Conservation (phyloP, 1,140 invertebrate genomes). For the Melipona quadrifasciata region DNA sequence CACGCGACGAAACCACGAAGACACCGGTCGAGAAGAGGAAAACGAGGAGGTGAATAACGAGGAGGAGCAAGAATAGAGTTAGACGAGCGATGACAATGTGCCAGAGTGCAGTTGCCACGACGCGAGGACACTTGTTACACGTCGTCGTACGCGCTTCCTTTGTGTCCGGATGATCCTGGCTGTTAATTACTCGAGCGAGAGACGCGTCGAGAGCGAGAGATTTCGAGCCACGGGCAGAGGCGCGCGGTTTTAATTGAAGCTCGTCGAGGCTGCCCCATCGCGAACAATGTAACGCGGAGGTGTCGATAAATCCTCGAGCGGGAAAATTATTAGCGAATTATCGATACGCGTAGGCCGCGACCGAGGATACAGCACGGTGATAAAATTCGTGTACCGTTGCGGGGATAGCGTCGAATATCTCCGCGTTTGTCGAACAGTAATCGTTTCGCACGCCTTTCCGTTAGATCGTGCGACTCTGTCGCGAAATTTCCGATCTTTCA, state of each 20-base stretch:
- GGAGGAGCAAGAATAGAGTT: conserved; percentile 49
- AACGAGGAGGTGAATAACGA: no score
- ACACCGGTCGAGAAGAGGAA: conserved; percentile 32
- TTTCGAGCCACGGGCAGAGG: neutral
- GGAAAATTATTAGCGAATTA: conserved; percentile 28
- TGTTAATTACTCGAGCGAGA: conserved; percentile 54
- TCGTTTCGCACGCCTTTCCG: neutral
- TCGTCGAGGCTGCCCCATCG: neutral
- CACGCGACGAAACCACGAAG: neutral
- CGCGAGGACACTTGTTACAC: conserved; percentile 72
- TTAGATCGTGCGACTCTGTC: neutral
- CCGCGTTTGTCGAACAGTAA: conserved; percentile 37
- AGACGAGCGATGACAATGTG: conserved; percentile 70
- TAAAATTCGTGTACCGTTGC: conserved; percentile 66
- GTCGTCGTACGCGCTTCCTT: conserved; percentile 68
- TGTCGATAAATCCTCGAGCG: conserved; percentile 52
- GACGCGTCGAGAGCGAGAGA: neutral
- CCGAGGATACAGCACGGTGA: conserved; percentile 25
- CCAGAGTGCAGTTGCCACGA: conserved; percentile 61
- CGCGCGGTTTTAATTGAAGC: conserved; percentile 29
- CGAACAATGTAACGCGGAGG: conserved; percentile 61
- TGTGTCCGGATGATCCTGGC: conserved; percentile 51
- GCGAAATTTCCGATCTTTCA: no score
- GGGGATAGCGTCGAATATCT: conserved; percentile 28
- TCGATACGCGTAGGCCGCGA: conserved; percentile 45